phyloP scores from a whole-genome alignment of 1,140 invertebrate species.

The Temnothorax nylanderi region DNA sequence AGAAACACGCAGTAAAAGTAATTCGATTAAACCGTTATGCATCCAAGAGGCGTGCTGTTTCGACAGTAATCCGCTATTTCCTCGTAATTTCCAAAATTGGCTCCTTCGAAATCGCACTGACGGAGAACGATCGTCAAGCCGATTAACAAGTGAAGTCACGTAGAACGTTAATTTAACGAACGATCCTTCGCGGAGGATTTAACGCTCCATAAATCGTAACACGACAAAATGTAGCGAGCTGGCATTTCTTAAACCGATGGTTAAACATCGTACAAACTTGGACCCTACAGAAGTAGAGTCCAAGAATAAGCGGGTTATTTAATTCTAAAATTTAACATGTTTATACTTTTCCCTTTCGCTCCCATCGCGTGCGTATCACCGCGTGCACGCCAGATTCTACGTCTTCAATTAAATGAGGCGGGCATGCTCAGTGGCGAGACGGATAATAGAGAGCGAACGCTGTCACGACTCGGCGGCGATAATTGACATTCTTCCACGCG shows the following conservation, averaged over 20 bases:
- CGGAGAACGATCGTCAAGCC: background rate
- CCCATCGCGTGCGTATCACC: background rate
- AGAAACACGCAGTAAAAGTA: slow-evolving; percentile 10
- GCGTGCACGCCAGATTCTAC: background rate
- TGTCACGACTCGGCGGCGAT: slow-evolving; percentile 31
- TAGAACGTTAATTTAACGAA: slow-evolving; percentile 45
- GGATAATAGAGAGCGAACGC: background rate
- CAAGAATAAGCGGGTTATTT: background rate
- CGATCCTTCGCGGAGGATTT: background rate
- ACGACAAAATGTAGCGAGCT: background rate
- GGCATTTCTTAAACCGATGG: background rate
- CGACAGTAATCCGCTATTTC: slow-evolving; percentile 30
- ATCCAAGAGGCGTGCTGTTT: slow-evolving; percentile 16
- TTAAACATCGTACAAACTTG: background rate
- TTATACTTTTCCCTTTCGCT: background rate
- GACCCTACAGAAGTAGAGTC: background rate
- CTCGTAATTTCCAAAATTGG: slow-evolving; percentile 6
- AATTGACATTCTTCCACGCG: slow-evolving; percentile 54
- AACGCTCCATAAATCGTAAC: background rate
- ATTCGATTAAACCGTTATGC: slow-evolving; percentile 54
- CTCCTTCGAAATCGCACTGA: background rate
- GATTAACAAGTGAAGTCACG: slow-evolving; percentile 34
- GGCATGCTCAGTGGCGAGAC: background rate
- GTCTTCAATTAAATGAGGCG: slow-evolving; percentile 30
- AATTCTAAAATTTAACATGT: background rate